Conservation (phyloP, 2,113 vertebrate genomes). For the Bos indicus region DNA sequence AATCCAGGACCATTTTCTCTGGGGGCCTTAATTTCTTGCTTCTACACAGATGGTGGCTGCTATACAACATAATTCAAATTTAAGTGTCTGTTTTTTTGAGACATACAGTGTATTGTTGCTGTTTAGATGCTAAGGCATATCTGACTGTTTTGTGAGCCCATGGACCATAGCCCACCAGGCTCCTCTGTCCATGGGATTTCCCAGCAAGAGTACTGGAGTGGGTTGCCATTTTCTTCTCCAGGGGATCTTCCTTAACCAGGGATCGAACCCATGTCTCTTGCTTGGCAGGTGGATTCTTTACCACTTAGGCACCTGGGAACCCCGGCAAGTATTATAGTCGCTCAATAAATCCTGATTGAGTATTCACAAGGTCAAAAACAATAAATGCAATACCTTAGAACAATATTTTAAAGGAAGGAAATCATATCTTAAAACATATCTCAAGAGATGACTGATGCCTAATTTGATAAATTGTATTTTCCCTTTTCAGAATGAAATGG, state of each 20-base stretch:
- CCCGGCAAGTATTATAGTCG: accelerated
- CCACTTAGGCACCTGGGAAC: neutral
- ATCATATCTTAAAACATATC: neutral
- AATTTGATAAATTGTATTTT: neutral
- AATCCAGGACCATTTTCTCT: neutral
- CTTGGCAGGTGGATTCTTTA: neutral
- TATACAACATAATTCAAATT: neutral
- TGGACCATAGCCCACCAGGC: neutral
- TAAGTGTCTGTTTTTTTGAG: neutral
- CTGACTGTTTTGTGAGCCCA: neutral
- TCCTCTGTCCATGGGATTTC: neutral
- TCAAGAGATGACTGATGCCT: neutral
- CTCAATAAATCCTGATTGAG: neutral
- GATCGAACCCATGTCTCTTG: neutral
- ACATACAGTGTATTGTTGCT: neutral
- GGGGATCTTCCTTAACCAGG: neutral
- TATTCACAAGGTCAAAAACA: neutral
- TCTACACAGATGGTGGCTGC: neutral
- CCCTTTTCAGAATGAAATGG: neutral
- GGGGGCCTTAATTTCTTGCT: accelerated
- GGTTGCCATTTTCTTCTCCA: neutral
- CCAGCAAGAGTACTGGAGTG: neutral
- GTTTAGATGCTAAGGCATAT: neutral
- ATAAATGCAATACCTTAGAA: neutral
- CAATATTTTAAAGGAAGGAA: neutral